Conservation (phyloP, 2,113 vertebrate species). For the Onychostruthus taczanowskii region DNA sequence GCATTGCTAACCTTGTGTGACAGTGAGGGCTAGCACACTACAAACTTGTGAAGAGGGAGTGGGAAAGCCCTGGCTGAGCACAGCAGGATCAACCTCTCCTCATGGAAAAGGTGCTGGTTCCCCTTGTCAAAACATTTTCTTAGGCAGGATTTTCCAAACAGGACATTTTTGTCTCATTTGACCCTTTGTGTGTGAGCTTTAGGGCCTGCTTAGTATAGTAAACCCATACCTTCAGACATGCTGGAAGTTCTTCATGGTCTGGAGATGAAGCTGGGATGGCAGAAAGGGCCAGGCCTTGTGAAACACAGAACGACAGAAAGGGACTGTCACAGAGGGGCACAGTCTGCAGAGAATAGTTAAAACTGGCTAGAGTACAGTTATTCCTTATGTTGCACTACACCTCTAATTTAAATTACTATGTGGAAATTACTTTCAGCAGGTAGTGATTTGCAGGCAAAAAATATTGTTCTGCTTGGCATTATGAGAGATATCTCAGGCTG, state of each 20-base stretch:
- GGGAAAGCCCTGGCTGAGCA: neutral
- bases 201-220: neutral
- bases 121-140: neutral
- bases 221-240: neutral
- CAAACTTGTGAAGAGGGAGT: neutral
- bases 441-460: neutral
- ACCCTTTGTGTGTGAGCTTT: neutral
- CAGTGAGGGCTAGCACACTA: fast-evolving
- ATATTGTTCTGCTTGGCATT: fast-evolving
- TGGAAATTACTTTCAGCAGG: neutral
- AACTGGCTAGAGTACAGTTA: neutral
- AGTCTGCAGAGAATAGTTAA: neutral
- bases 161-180: neutral
- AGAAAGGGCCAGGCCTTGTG: neutral
- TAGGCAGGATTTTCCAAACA: neutral
- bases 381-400: neutral
- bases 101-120: neutral
- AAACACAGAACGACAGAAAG: neutral
- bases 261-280: neutral
- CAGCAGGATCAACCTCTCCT: neutral
- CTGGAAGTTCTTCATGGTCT: neutral
- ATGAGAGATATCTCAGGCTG: neutral
- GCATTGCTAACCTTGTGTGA: neutral
- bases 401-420: neutral
- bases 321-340: neutral